A percentile compares a stretch with the other conserved stretches of the same genome.
phyloP scores from a whole-genome alignment of 2,113 vertebrate genomes.

The Ciconia maguari region DNA sequence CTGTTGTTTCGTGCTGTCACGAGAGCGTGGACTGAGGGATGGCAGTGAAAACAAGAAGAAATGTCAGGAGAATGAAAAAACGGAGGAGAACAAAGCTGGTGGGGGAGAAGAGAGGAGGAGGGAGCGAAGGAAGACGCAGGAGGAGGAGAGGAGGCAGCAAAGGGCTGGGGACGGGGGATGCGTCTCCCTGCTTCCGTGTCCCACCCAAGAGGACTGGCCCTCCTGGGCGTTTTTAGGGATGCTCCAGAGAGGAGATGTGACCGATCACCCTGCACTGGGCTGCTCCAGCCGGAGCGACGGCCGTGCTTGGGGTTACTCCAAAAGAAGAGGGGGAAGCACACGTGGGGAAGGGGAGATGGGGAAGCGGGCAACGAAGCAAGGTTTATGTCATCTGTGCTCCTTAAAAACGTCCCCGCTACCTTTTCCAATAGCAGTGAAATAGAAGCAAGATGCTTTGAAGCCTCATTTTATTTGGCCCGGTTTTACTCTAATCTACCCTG shows the following conservation, averaged over 20 bases:
- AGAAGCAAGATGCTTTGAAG: slow-evolving; percentile 38
- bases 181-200: not conserved
- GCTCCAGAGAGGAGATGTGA: not conserved
- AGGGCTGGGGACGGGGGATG: not conserved
- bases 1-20: not conserved
- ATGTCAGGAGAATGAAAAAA: not conserved
- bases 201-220: no score
- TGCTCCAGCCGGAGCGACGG: not conserved
- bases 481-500: slow-evolving; percentile 55
- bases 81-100: not conserved
- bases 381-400: not conserved
- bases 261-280: no score
- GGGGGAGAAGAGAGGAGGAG: not conserved
- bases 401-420: not conserved
- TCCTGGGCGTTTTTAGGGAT: not conserved
- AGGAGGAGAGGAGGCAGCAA: not conserved
- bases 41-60: not conserved
- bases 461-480: slow-evolving; percentile 55
- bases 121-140: not conserved
- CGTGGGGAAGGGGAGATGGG: not conserved
- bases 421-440: slow-evolving; percentile 19
- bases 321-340: not conserved
- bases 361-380: not conserved
- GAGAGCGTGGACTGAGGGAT: not conserved
- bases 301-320: not conserved